Conservation (phyloP, 2,797 vertebrate genomes). For the Simalia tracyae region DNA sequence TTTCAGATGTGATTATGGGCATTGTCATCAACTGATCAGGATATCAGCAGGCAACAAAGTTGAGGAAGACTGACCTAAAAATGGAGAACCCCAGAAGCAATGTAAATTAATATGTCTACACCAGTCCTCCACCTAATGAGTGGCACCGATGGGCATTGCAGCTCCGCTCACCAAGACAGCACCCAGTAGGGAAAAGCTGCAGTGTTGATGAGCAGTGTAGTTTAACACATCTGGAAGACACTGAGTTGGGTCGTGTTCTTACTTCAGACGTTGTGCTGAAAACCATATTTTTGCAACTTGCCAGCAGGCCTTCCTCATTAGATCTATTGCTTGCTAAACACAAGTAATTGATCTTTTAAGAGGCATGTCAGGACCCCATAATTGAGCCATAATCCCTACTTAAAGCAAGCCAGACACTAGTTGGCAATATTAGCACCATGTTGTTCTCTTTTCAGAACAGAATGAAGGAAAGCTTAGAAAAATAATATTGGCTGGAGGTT, state of each 20-base stretch:
- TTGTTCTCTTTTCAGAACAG: background rate
- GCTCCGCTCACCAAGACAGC: background rate
- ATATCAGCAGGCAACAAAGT: background rate
- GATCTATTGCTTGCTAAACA: background rate
- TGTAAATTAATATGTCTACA: background rate
- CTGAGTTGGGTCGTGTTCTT: no score
- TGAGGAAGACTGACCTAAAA: background rate
- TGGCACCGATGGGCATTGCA: background rate
- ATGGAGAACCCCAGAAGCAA: background rate
- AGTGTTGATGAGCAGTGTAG: background rate
- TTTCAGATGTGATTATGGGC: background rate
- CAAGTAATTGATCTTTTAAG: background rate
- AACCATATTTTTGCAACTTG: background rate
- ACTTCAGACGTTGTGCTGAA: background rate
- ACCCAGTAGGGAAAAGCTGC: no score
- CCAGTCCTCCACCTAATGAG: background rate
- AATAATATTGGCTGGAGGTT: no score
- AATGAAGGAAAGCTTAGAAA: background rate
- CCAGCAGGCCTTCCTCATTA: no score
- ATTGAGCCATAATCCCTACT: background rate
- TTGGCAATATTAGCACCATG: background rate
- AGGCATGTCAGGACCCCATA: background rate
- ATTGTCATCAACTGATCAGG: background rate
- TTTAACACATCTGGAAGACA: background rate
- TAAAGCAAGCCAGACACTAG: background rate